phyloP scores from a whole-genome alignment of 2,113 vertebrate genomes.

The Phrynosoma blainvillii region DNA sequence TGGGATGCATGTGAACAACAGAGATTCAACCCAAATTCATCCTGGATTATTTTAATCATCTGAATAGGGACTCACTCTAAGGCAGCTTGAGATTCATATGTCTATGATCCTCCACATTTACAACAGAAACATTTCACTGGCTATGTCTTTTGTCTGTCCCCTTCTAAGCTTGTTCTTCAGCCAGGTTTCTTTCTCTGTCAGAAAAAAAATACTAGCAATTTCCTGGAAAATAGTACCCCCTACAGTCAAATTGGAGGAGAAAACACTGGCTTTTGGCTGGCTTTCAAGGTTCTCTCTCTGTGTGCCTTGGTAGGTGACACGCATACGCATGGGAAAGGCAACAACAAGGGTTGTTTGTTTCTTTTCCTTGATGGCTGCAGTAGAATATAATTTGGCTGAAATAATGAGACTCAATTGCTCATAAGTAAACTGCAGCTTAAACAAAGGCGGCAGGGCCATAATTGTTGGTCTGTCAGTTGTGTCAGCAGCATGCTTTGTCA shows the following conservation, averaged over 20 bases:
- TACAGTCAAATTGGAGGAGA: constrained; percentile 21
- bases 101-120: background rate
- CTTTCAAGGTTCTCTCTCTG: background rate
- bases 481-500: constrained; percentile 54
- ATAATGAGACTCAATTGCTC: constrained; percentile 74
- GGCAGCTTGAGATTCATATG: no score
- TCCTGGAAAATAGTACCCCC: constrained; percentile 18
- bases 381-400: constrained; percentile 74
- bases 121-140: background rate
- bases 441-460: constrained; percentile 60
- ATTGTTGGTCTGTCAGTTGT: constrained; percentile 59
- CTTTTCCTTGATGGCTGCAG: constrained; percentile 15
- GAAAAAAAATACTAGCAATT: background rate
- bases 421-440: constrained; percentile 75
- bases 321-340: constrained; percentile 48
- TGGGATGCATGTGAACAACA: no score
- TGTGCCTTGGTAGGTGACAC: constrained; percentile 37
- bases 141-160: no score
- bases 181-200: background rate
- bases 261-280: background rate
- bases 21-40: no score
- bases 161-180: background rate
- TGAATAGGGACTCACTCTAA: no score
- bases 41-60: no score
- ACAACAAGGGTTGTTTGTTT: constrained; percentile 38